Base-by-base conservation (phyloP, 2,888 invertebrate species). In the Siphlonurus alternatus region DNA sequence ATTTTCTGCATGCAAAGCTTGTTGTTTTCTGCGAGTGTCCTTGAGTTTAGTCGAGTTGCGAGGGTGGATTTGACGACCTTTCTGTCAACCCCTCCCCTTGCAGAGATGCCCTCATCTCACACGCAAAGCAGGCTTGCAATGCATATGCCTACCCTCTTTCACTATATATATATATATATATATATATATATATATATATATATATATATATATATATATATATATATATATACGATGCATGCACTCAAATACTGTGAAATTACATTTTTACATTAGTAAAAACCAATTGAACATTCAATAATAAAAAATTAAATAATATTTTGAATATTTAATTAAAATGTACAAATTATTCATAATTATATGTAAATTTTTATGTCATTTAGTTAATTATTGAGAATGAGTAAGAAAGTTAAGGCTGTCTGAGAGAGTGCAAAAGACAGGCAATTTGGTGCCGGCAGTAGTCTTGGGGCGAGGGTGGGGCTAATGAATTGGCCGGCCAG, bases 11-110 rank as follows among this genome's bases (percentile, higher is more conserved):
- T 38, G 38, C 38, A 38, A 38, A 38, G 38, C n/a, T 38, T 38
- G 38, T 38, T 38, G 15, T 15, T n/a, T n/a, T 10, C 38, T 38
- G 5, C 5, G 38, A 38, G 38, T 38, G 38, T 38, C 38, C 38
- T 38, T 38, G 5, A 38, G 38, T 38, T 38, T 38, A 38, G 38
- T 38, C n/a, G 38, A 38, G 38, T 38, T n/a, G 38, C 5, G 38
- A 15, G 38, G 38, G 38, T 38, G 38, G 38, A 38, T 38, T 38
- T 38, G 5, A 61, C 64, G 62, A 65, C 61, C 66, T 65, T 66
- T 68, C 64, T 63, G 66, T 61, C 67, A 64, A 64, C 66, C 65
- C 61, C 23, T 61, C 53, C 61, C 61, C 63, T 23, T 24, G 61
- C 22, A 61, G 23, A 5, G 22, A 24, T 24, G 61, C 24, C 20